Percentiles rank a stretch among this genome's conserved stretches.
These are phyloP conservation scores for Apamea epomidion DNA, from an alignment of 2,888 invertebrate species.

Conservation along the genomic window DNA sequence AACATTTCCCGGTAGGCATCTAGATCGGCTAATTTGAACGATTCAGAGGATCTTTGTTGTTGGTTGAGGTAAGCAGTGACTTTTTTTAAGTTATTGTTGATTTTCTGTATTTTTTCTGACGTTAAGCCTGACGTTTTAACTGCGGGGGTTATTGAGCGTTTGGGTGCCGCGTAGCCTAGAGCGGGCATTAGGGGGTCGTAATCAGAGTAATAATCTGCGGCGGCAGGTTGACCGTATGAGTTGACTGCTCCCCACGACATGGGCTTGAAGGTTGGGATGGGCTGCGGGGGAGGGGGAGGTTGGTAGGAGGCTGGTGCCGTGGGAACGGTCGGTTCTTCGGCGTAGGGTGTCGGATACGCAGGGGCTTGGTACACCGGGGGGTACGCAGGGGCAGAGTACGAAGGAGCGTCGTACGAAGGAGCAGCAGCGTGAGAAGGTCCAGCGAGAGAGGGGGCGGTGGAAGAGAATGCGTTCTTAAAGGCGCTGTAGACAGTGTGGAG, in stretches of 20 bases:
- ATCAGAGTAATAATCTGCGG: constrained; percentile 78
- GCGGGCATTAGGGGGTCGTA: constrained; percentile 78
- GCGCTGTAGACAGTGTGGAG: constrained; percentile 85
- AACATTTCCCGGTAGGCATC: constrained; percentile 78
- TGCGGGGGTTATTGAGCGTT: constrained; percentile 73
- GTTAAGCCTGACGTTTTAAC: constrained; percentile 76
- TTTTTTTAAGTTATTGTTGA: constrained; percentile 83
- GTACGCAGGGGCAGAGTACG: constrained; percentile 22
- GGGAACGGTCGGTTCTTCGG: constrained; percentile 53
- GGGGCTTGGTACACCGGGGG: constrained; percentile 27
- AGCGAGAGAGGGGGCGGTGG: constrained; percentile 55
- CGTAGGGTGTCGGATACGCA: constrained; percentile 36
- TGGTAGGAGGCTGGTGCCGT: constrained; percentile 71
- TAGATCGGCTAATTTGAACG: constrained; percentile 75
- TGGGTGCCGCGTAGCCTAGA: constrained; percentile 75
- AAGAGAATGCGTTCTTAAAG: constrained; percentile 81
- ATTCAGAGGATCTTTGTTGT: constrained; percentile 83
- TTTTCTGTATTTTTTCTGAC: constrained; percentile 84
- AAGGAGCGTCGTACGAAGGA: constrained; percentile 29
- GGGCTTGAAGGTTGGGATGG: constrained; percentile 79
- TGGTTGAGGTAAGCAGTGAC: constrained; percentile 78
- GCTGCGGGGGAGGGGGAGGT: constrained; percentile 82
- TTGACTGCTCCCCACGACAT: constrained; percentile 85
- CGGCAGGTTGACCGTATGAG: constrained; percentile 86
- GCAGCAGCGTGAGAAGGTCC: constrained; percentile 28